Conservation (phyloP, 2,113 vertebrate genomes). For the Tinamus guttatus region DNA sequence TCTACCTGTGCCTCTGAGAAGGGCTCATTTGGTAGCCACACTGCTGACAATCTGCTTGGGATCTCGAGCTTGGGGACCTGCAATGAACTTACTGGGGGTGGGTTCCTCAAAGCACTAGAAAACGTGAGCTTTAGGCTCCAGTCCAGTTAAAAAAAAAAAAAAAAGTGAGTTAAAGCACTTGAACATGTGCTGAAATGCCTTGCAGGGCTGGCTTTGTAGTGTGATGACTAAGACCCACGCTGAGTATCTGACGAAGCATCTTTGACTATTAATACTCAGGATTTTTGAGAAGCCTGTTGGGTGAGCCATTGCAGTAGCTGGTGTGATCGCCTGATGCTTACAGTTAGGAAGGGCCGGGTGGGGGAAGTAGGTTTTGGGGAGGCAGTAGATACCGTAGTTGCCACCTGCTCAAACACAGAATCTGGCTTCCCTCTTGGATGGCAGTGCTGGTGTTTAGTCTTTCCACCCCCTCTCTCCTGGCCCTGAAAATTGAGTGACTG, state of each 20-base stretch:
- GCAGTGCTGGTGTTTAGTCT: background rate
- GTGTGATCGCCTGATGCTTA: rapidly evolving
- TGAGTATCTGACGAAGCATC: slow-evolving; percentile 5
- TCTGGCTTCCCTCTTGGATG: background rate
- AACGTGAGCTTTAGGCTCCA: background rate
- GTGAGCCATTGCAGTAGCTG: background rate
- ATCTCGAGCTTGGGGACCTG: background rate
- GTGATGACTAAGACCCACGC: slow-evolving; percentile 4
- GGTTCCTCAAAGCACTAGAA: background rate
- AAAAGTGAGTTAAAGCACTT: background rate
- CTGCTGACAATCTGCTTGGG: background rate
- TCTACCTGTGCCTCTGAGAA: background rate
- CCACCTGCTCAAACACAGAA: background rate
- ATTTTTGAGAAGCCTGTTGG: background rate
- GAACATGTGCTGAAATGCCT: background rate
- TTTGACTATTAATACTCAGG: rapidly evolving
- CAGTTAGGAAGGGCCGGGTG: background rate
- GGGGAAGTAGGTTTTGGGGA: background rate
- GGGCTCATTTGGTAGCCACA: rapidly evolving
- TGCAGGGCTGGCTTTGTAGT: background rate
- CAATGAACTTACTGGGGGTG: background rate
- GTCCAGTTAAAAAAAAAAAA: background rate
- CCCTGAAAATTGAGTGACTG: background rate
- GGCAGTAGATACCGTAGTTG: background rate
- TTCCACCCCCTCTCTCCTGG: background rate